A percentile compares a stretch with the other conserved stretches of the same genome.
These are phyloP conservation scores for Trichonephila clavata DNA, from an alignment of 1,140 invertebrate genomes.

Conservation along the genomic window DNA sequence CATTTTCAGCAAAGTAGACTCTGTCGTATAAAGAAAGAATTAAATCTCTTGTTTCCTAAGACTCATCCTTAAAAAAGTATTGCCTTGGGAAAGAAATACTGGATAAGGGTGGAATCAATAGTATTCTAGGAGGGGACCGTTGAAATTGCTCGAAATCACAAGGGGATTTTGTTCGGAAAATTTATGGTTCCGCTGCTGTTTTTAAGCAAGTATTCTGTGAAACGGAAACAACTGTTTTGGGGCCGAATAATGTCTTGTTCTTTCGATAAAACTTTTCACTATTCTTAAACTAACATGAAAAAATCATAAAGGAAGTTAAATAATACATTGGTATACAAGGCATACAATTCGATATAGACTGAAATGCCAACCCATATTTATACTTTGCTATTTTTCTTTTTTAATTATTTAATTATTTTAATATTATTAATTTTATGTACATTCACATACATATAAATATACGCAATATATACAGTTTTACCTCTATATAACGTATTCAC, in stretches of 20 bases:
- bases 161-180: slow-evolving; percentile 21
- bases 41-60: slow-evolving; percentile 44
- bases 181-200: slow-evolving; percentile 43
- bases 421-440: too few species aligned
- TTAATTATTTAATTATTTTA: too few species aligned
- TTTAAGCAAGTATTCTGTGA: slow-evolving; percentile 42
- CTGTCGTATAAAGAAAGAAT: slow-evolving; percentile 15
- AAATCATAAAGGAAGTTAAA: background rate
- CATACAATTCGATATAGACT: background rate
- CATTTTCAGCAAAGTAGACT: background rate
- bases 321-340: background rate
- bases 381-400: too few species aligned
- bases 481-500: too few species aligned
- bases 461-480: too few species aligned
- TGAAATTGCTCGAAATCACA: slow-evolving; percentile 50
- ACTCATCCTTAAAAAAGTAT: slow-evolving; percentile 35
- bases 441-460: too few species aligned
- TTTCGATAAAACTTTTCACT: slow-evolving; percentile 14
- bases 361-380: background rate
- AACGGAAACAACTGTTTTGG: slow-evolving; percentile 37
- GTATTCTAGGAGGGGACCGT: slow-evolving; percentile 25
- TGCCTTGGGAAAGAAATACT: slow-evolving; percentile 20
- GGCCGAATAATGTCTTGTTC: slow-evolving; percentile 38
- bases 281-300: background rate
- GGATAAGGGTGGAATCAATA: slow-evolving; percentile 36